These are phyloP conservation scores for Microtus montanus DNA, from an alignment of 2,113 vertebrate genomes.

Conservation along the genomic window DNA sequence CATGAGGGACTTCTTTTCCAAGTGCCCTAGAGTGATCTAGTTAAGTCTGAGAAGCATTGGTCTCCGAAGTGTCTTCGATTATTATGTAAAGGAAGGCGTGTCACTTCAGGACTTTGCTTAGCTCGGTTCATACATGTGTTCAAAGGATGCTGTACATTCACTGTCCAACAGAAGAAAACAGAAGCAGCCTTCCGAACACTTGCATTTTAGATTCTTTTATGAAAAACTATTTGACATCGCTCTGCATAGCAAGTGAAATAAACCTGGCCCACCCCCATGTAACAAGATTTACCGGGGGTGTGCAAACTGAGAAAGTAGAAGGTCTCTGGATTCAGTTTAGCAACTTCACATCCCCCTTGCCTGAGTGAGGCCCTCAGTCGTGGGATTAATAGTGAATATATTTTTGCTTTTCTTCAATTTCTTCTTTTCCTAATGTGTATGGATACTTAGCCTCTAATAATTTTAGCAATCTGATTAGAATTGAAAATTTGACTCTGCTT, in stretches of 20 bases:
- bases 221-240: neutral
- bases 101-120: neutral
- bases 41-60: conserved; percentile 55
- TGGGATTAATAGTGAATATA: neutral
- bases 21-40: conserved; percentile 63
- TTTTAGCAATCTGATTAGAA: neutral
- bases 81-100: conserved; percentile 26
- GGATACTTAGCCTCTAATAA: conserved; percentile 10
- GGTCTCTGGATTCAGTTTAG: neutral
- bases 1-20: conserved; percentile 65
- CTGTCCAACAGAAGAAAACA: neutral
- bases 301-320: neutral
- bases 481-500: conserved; percentile 33
- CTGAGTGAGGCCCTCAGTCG: neutral
- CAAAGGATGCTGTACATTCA: neutral
- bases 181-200: neutral
- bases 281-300: neutral
- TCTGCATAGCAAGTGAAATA: neutral
- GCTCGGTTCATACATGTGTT: neutral
- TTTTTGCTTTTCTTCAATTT: conserved; percentile 15
- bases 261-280: neutral
- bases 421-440: neutral
- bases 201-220: conserved; percentile 6
- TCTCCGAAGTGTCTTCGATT: conserved; percentile 55
- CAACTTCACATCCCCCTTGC: neutral